Evolutionary conservation across 2,888 invertebrate genomes (phyloP).

Genomic region (Gryllus longicercus): DNA sequence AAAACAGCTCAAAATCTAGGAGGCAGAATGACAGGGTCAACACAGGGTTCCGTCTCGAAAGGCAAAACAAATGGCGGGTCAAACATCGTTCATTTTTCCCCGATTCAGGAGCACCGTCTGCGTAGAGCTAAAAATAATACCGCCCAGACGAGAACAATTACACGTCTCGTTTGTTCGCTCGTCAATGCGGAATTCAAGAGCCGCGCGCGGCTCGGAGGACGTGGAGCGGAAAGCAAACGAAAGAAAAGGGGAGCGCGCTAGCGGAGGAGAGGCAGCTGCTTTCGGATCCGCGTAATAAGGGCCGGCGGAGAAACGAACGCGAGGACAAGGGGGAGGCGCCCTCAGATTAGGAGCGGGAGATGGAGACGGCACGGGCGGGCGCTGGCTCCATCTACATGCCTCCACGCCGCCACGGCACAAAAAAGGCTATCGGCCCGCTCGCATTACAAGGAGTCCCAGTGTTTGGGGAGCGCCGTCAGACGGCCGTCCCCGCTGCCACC

Average conservation of each 20-base stretch:
- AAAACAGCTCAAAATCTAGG: too few relatives aligned
- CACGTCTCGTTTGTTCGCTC: slow-evolving; percentile 5
- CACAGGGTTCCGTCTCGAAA: too few relatives aligned
- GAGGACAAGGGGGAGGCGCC: too few relatives aligned
- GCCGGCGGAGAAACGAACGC: background rate
- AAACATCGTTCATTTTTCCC: too few relatives aligned
- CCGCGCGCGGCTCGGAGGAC: too few relatives aligned
- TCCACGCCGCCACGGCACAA: background rate
- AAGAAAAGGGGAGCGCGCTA: background rate
- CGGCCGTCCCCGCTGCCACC: background rate
- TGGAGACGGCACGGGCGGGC: too few relatives aligned
- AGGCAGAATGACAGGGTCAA: too few relatives aligned
- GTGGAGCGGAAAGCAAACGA: background rate
- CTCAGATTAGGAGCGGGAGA: too few relatives aligned
- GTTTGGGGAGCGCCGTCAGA: background rate
- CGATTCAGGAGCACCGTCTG: too few relatives aligned
- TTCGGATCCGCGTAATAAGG: background rate
- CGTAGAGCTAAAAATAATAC: too few relatives aligned
- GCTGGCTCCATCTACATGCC: too few relatives aligned
- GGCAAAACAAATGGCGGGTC: too few relatives aligned
- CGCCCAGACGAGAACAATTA: background rate
- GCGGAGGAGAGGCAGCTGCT: background rate
- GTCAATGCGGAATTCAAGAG: background rate
- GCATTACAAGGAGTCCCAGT: background rate
- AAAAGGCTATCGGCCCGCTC: background rate